Evolutionary conservation across 2,113 vertebrate species (phyloP).

Genomic region (Polypterus bichir): DNA sequence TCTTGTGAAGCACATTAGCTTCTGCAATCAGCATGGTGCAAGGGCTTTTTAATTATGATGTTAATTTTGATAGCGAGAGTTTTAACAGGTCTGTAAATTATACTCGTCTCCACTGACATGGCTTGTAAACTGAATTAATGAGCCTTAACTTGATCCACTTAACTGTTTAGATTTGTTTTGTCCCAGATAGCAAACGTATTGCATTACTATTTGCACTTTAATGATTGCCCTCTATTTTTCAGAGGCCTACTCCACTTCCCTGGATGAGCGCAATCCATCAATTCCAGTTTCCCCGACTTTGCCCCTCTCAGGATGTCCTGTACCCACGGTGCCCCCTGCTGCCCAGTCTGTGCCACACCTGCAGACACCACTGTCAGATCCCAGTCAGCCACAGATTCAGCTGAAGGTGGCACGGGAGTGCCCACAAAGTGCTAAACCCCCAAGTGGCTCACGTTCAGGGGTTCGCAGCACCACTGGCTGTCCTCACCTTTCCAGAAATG

Average conservation of each 20-base stretch:
- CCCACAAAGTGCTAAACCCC: constrained; percentile 83
- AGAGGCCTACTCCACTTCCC: constrained; percentile 59
- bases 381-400: constrained; percentile 57
- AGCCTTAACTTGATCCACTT: too few species aligned
- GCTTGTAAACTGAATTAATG: too few species aligned
- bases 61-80: too few species aligned
- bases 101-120: too few species aligned
- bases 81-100: too few species aligned
- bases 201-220: too few species aligned
- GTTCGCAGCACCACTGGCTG: constrained; percentile 56
- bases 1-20: too few species aligned
- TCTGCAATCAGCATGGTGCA: too few species aligned
- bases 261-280: constrained; percentile 77
- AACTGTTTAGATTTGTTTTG: too few species aligned
- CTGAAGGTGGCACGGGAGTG: constrained; percentile 67
- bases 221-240: constrained; percentile 6
- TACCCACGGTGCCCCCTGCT: constrained; percentile 80
- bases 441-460: constrained; percentile 78
- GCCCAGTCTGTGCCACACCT: constrained; percentile 79
- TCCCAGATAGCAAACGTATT: too few species aligned
- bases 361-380: constrained; percentile 78
- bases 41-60: too few species aligned
- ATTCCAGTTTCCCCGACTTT: constrained; percentile 71
- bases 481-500: constrained; percentile 64
- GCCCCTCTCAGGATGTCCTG: constrained; percentile 83